Conservation (phyloP, 2,797 vertebrate genomes). For the Myotis findleyi region DNA sequence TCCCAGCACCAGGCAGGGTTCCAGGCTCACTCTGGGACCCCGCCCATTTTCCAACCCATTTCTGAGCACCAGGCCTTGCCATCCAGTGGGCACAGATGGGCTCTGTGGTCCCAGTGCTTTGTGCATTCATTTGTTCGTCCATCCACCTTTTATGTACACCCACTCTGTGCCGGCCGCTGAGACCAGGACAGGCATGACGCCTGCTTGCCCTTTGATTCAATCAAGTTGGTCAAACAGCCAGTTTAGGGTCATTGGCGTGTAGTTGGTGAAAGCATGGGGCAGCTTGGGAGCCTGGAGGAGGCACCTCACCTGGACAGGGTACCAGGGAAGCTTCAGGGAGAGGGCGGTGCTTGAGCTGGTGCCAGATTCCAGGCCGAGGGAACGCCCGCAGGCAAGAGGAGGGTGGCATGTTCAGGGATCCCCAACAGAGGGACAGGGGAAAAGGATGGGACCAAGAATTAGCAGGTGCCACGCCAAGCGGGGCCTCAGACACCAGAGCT, state of each 20-base stretch:
- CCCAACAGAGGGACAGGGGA: not conserved
- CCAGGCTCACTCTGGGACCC: not conserved
- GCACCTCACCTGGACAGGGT: not conserved
- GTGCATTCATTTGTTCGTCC: not conserved
- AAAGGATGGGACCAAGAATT: not conserved
- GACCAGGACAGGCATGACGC: not conserved
- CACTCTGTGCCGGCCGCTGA: not conserved
- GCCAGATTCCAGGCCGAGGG: not conserved
- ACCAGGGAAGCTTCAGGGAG: not conserved
- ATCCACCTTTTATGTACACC: not conserved
- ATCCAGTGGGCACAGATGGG: not conserved
- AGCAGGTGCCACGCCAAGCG: not conserved
- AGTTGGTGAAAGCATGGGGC: rapidly evolving
- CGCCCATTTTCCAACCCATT: not conserved
- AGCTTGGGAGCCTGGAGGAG: not conserved
- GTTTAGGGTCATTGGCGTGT: not conserved
- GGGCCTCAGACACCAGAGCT: not conserved
- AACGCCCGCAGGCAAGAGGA: not conserved
- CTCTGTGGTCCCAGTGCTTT: not conserved
- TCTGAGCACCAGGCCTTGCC: not conserved
- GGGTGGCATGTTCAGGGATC: not conserved
- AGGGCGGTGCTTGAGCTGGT: not conserved
- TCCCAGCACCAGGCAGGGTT: not conserved
- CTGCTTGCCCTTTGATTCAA: not conserved
- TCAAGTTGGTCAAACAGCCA: not conserved